These are phyloP conservation scores for Umimayanthus chanpuru DNA, from an alignment of 92 coral and sea anemone species.

Conservation along the genomic window DNA sequence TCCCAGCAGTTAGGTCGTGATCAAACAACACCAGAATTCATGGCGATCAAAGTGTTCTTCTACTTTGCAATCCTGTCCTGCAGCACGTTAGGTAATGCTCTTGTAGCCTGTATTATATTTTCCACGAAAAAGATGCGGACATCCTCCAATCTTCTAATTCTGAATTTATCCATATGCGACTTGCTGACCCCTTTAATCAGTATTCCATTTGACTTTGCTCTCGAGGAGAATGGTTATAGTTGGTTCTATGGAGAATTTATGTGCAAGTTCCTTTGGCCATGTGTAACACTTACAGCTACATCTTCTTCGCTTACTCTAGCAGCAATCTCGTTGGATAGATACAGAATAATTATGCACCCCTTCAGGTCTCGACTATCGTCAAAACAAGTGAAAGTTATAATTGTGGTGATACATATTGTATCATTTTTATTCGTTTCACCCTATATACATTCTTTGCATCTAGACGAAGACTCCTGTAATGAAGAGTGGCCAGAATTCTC, in stretches of 20 bases:
- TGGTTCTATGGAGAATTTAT: conserved; percentile 83
- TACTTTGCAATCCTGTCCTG: conserved; percentile 73
- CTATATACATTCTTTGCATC: conserved; percentile 63
- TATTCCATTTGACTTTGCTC: conserved; percentile 89
- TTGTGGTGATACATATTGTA: conserved; percentile 53
- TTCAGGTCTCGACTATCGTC: conserved; percentile 76
- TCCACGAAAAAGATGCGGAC: conserved; percentile 71
- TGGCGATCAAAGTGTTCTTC: conserved; percentile 71
- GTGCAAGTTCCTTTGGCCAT: conserved; percentile 88
- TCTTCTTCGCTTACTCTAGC: conserved; percentile 90
- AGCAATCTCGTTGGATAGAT: conserved; percentile 89
- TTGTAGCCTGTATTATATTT: conserved; percentile 77
- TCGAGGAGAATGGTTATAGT: conserved; percentile 70
- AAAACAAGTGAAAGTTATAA: conserved; percentile 65
- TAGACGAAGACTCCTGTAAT: conserved; percentile 57
- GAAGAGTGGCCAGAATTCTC: conserved; percentile 78
- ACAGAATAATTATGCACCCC: conserved; percentile 88
- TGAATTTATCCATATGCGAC: conserved; percentile 93
- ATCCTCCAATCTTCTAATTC: conserved; percentile 78
- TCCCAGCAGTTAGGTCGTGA: not conserved
- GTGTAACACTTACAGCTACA: conserved; percentile 79
- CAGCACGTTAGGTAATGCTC: conserved; percentile 86
- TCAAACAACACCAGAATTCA: conserved; percentile 49
- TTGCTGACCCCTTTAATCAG: conserved; percentile 85
- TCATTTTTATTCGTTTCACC: conserved; percentile 71